Base-by-base conservation (phyloP, 30 jellyfish, hydroid and myxozoan species). In the Aurelia sp. region DNA sequence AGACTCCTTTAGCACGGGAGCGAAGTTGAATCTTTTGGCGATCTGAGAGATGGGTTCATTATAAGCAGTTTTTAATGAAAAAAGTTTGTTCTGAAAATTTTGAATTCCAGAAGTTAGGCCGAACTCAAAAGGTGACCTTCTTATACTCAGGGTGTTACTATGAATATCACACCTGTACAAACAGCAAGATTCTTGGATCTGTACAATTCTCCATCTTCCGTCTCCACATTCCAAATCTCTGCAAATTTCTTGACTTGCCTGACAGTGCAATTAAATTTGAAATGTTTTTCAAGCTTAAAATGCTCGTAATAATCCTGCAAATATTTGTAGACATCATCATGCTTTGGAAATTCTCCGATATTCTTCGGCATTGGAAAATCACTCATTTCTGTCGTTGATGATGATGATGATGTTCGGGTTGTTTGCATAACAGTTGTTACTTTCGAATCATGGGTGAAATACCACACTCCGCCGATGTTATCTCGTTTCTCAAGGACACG, bases 391-490 rank as follows among this genome's bases (percentile, higher is more conserved):
- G 98, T 92, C 10, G 91, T 92, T 9, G 98, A 33, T 18, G 97
- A 61, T 33, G 98, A 92, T 4, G 97, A 86, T 22, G 98, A 86
- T 35, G 92, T 82, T 37, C 84, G 40, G 18, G 98, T 78, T 22
- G 78, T 74, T 86, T 82, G 77, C 98, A 92, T 92, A 33, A 92
- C 98, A 0, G 98, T 87, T 16, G 95, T 67, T 18, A 67, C 33
- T n/a, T 78, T 61, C 17, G 91, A 83, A 66, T 87, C 96, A 20
- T 87, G 90, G 10, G 96, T 58, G 82, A 44, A 92, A 65, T 78
- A 78, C 98, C 98, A 92, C 13, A 92, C 97, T 11, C 98, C 98
- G 22, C 98, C 98, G 6, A 87, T 48, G 70, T 75, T 69, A 30
- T 82, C 92, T 21, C 98, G 92, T 64, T 50, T 70, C 59, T 92